phyloP scores from a whole-genome alignment of 2,888 invertebrate species.

The Lagria hirta region DNA sequence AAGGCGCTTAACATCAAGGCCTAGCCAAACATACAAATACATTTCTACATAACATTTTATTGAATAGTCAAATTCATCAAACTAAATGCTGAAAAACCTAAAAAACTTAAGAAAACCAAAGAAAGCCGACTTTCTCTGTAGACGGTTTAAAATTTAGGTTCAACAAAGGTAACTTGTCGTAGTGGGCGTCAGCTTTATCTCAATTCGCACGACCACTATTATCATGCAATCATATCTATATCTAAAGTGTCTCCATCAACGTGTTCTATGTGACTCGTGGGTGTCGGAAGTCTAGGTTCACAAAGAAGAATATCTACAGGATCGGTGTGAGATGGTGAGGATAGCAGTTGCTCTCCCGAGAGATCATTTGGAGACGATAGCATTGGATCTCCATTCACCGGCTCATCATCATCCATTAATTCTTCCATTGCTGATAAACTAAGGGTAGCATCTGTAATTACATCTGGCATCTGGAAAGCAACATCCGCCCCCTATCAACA shows the following conservation, averaged over 20 bases:
- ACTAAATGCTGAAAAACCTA: conserved; percentile 30
- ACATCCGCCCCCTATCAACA: conserved; percentile 28
- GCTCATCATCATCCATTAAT: conserved; percentile 56
- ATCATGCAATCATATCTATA: conserved; percentile 60
- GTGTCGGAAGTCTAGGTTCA: conserved; percentile 53
- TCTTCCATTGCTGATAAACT: conserved; percentile 67
- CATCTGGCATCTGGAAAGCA: conserved; percentile 58
- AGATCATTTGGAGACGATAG: conserved; percentile 61
- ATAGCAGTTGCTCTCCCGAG: conserved; percentile 62
- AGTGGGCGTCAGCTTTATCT: conserved; percentile 3
- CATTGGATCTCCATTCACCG: conserved; percentile 60
- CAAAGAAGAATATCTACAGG: conserved; percentile 66
- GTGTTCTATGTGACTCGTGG: conserved; percentile 52
- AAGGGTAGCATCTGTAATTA: conserved; percentile 56
- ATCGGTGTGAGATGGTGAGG: conserved; percentile 59
- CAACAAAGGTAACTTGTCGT: conserved; percentile 12
- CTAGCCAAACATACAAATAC: conserved; percentile 18
- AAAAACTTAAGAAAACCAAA: conserved; percentile 22
- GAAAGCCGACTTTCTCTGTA: conserved; percentile 18
- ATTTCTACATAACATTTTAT: conserved; percentile 21
- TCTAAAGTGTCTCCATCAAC: conserved; percentile 58
- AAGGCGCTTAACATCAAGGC: conserved; percentile 7
- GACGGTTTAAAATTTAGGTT: conserved; percentile 17
- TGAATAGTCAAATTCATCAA: conserved; percentile 9
- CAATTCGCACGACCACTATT: conserved; percentile 21